Percentiles rank a stretch among this genome's conserved stretches.
Conservation (phyloP, 2,888 invertebrate species). For the Chrysomela aeneicollis region DNA sequence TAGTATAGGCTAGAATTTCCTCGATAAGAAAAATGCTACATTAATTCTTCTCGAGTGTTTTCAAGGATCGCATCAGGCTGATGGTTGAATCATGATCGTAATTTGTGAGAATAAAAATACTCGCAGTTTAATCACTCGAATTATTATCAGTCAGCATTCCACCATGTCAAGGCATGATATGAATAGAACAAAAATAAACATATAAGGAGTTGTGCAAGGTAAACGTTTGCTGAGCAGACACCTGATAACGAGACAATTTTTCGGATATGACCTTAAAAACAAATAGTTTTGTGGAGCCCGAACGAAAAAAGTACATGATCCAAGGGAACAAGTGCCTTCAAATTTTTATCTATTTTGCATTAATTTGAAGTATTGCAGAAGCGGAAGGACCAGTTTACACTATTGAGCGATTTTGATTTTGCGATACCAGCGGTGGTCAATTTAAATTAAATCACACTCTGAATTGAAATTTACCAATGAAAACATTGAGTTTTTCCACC, state of each 20-base stretch:
- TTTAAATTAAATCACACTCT: no score
- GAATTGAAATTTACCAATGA: no score
- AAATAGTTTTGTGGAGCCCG: no score
- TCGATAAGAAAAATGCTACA: not conserved
- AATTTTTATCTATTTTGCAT: no score
- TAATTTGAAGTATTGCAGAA: no score
- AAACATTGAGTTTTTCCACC: no score
- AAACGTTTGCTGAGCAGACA: not conserved
- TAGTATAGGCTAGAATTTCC: not conserved
- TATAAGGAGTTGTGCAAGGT: not conserved
- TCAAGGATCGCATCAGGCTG: not conserved
- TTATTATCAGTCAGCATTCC: slow-evolving; percentile 2
- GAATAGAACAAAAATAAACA: not conserved
- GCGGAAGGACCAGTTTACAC: no score
- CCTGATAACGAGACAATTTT: not conserved
- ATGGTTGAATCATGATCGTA: not conserved
- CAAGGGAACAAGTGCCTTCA: no score
- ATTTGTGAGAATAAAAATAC: not conserved
- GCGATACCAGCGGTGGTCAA: no score
- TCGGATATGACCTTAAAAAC: no score
- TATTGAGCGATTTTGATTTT: no score
- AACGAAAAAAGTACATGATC: no score
- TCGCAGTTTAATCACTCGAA: not conserved
- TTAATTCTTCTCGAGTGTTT: not conserved
- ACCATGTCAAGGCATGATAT: not conserved